These are phyloP conservation scores for Drosophila anomalata DNA, from an alignment of 2,888 invertebrate species.

Conservation along the genomic window DNA sequence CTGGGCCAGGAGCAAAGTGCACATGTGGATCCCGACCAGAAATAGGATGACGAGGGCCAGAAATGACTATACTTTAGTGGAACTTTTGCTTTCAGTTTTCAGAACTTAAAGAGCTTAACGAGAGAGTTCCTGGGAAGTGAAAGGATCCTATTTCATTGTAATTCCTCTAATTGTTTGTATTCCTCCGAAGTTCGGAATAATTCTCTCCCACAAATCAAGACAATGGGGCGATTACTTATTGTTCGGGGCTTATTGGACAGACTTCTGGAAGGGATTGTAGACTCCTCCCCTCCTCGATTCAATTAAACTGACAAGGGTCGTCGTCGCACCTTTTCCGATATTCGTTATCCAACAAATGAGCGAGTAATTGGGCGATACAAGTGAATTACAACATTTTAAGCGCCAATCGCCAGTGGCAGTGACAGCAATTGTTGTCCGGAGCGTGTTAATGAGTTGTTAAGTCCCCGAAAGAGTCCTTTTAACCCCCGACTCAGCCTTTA, in stretches of 20 bases:
- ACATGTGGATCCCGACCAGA: slow-evolving; percentile 55
- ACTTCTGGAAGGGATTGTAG: not conserved
- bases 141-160: not conserved
- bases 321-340: slow-evolving; percentile 3
- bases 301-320: slow-evolving; percentile 60
- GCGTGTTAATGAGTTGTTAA: slow-evolving; percentile 76
- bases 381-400: slow-evolving; percentile 49
- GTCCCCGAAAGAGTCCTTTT: slow-evolving; percentile 52
- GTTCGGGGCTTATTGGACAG: not conserved
- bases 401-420: slow-evolving; percentile 44
- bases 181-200: not conserved
- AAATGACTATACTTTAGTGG: slow-evolving; percentile 39
- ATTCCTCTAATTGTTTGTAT: not conserved
- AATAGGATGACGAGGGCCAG: slow-evolving; percentile 5
- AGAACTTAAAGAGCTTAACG: slow-evolving; percentile 12
- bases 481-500: slow-evolving; percentile 4
- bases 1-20: slow-evolving; percentile 43
- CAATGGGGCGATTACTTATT: slow-evolving; percentile 18
- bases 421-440: slow-evolving; percentile 59
- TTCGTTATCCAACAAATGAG: slow-evolving; percentile 40
- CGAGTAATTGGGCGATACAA: slow-evolving; percentile 47
- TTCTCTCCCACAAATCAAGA: slow-evolving; percentile 13
- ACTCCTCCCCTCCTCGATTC: slow-evolving; percentile 31
- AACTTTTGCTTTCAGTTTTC: slow-evolving; percentile 3
- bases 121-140: no score